Evolutionary conservation across 1,140 invertebrate species (phyloP), one percentile per base, ranked within the genome.

Genomic region (Nymphalis io): DNA sequence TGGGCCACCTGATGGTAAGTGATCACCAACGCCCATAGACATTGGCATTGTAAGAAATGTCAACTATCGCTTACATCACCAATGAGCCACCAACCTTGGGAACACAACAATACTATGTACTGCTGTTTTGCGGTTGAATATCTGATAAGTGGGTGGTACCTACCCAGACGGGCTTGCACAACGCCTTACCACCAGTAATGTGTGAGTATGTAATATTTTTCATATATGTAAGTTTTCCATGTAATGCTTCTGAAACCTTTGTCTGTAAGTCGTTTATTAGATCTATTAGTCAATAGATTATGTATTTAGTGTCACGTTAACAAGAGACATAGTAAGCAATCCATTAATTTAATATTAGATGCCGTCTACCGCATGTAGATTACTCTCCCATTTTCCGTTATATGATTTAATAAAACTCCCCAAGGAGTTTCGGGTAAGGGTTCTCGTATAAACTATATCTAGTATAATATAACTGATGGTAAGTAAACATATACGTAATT

Each of bases 351-450:
- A 59, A 16, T 51, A 58, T 55, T 33, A 69, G 60, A 64, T 55
- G 65, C 51, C 51, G n/a, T 60, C 58, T 48, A 65, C 60, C 53
- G 67, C 70, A 72, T 74, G 75, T 75, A 75, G 75, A 72, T 75
- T 70, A 72, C 64, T 60, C 58, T 18, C 63, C 57, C 67, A 60
- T 68, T 67, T 72, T 75, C 71, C 70, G 69, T 75, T 75, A 75
- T 68, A 69, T 59, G 66, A 58, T 68, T 74, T 69, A 75, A 72
- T 72, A 75, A 68, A 75, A 72, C 69, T 23, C 64, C 65, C 65
- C 33, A 18, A 40, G 58, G 64, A 33, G 16, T 33, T 46, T 20
- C 51, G 4, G n/a, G 53, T 10, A 13, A 2, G 33, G 15, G 65
- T 60, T 53, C 21, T 66, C 44, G 21, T 51, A 13, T 1, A 27